These are phyloP conservation scores for Acanthococcus lagerstroemiae DNA, from an alignment of 2,888 invertebrate species.

Conservation along the genomic window DNA sequence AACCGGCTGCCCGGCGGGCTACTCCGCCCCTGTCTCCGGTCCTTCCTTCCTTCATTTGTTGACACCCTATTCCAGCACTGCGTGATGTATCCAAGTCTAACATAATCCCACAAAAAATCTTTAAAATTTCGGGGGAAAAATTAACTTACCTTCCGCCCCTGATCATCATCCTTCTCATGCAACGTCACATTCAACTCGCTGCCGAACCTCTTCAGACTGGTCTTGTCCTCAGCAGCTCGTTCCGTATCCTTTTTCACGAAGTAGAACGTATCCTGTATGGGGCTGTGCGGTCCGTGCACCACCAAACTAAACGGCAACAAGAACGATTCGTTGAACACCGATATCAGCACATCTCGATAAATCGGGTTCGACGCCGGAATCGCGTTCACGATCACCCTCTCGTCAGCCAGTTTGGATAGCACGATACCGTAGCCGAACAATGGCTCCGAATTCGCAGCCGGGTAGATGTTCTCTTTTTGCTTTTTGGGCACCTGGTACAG, in stretches of 20 bases:
- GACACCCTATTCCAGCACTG: too few species aligned
- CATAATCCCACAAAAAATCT: too few species aligned
- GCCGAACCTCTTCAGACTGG: conserved; percentile 77
- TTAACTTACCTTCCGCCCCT: too few species aligned
- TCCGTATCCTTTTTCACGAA: conserved; percentile 86
- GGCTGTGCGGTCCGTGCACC: conserved; percentile 64
- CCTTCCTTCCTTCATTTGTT: too few species aligned
- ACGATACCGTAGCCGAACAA: conserved; percentile 74
- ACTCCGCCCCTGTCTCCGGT: too few species aligned
- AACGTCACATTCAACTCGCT: conserved; percentile 85
- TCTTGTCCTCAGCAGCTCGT: conserved; percentile 79
- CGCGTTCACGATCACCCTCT: conserved; percentile 66
- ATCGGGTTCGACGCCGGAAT: conserved; percentile 84
- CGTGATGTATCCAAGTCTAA: too few species aligned
- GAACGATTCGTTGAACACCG: conserved; percentile 81
- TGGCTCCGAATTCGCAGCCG: conserved; percentile 64
- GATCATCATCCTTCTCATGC: conserved; percentile 70
- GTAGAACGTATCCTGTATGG: conserved; percentile 73
- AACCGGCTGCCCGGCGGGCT: too few species aligned
- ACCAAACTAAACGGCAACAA: conserved; percentile 78
- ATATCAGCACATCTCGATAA: conserved; percentile 82
- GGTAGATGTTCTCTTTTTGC: conserved; percentile 23
- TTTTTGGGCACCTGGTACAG: conserved; percentile 18
- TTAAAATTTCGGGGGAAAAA: too few species aligned
- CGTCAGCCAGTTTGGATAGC: conserved; percentile 66